Base-by-base conservation (phyloP, 2,797 vertebrate species). In the Hippoglossus hippoglossus region DNA sequence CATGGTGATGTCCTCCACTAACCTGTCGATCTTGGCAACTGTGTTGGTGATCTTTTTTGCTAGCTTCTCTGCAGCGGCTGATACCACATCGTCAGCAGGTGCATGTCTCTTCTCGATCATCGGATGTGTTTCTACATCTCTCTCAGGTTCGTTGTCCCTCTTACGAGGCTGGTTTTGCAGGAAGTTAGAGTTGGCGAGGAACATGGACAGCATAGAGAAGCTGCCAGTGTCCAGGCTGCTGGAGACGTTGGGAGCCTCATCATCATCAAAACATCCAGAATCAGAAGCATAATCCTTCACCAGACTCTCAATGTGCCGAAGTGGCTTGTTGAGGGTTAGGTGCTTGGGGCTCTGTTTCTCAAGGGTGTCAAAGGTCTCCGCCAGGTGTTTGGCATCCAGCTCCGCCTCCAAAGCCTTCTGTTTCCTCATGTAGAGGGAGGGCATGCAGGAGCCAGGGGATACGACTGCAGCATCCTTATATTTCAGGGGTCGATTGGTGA, bases 1-100 rank as follows among this genome's bases (percentile, higher is more conserved):
- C 95, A 99, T 96, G 78, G 96, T 96, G 83, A 99, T 98, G 87
- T 99, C 97, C 82, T 99, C 98, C 69, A 99, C 98, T 67, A 99
- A 91, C 66, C 96, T 95, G 92, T 99, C 98, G 0, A 99, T 99
- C 84, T 98, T 97, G 26, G 98, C 97, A 44, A 99, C 97, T 0
- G 97, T 96, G 83, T 95, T 95, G 9, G 97, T 96, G 82, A 99
- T 96, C 90, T 97, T 98, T 72, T 96, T 97, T 16, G 96, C 97
- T 50, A 98, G 53, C 69, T 95, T 96, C 79, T 97, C 96, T 0
- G 97, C 97, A 0, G 95, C 95, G 2, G 94, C 84, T 0, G 94
- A 96, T 19, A 97, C 96, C 0, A 96, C 93, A 0, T 96, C 93
- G 7, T 96, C 95, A 0, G 93, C 69, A 8, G 81, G 77, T 0